These are phyloP conservation scores for Andrena bicolor DNA, from an alignment of 2,888 invertebrate species.

Conservation along the genomic window DNA sequence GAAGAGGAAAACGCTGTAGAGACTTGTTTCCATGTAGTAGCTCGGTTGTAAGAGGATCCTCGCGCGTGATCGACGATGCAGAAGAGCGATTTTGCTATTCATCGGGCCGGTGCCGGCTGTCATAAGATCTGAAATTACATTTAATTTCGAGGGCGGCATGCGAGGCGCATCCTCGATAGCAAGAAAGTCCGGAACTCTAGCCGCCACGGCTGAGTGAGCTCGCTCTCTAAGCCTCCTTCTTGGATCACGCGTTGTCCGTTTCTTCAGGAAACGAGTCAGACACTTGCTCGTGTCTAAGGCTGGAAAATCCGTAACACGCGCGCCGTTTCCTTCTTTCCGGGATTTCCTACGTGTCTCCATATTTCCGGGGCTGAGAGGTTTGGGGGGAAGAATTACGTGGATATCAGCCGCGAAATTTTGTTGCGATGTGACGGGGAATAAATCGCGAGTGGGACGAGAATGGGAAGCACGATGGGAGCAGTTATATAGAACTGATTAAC, in stretches of 20 bases:
- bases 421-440: too few species aligned
- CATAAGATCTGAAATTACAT: constrained; percentile 62
- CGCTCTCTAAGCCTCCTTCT: constrained; percentile 63
- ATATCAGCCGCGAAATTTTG: too few species aligned
- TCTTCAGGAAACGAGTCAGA: constrained; percentile 40
- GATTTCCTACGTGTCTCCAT: constrained; percentile 27
- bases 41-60: constrained; percentile 30
- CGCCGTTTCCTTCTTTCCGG: constrained; percentile 45
- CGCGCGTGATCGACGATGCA: constrained; percentile 41
- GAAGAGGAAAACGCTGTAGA: constrained; percentile 31
- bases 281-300: not conserved
- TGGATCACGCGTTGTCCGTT: constrained; percentile 30
- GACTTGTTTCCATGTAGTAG: constrained; percentile 42
- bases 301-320: constrained; percentile 37
- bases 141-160: constrained; percentile 66
- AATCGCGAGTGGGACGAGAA: too few species aligned
- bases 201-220: constrained; percentile 66
- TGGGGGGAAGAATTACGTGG: too few species aligned
- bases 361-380: too few species aligned
- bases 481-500: too few species aligned
- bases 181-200: constrained; percentile 68
- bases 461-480: too few species aligned
- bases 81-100: constrained; percentile 50
- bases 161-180: constrained; percentile 54
- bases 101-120: constrained; percentile 4